Evolutionary conservation across 2,113 vertebrate genomes (phyloP).

Genomic region (Myiopsitta monachus): DNA sequence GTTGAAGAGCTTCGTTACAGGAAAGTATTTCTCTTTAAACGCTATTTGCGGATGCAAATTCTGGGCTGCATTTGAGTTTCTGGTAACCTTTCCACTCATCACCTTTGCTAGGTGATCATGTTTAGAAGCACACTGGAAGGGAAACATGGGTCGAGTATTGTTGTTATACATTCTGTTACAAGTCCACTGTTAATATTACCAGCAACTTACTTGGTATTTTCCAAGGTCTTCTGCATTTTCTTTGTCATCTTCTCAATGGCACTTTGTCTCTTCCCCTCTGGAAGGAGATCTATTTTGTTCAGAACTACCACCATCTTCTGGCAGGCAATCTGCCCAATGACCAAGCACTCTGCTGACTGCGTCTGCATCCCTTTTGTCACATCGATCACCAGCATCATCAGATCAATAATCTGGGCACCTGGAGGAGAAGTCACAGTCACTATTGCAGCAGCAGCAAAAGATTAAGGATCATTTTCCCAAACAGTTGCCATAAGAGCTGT

Average conservation of each 20-base stretch:
- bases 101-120: background rate
- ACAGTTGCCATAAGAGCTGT: background rate
- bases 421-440: slow-evolving; percentile 37
- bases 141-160: background rate
- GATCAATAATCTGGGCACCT: slow-evolving; percentile 98
- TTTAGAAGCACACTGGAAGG: accelerated
- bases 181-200: background rate
- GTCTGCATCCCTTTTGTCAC: slow-evolving; percentile 98
- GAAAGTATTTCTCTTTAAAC: background rate
- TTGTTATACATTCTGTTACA: background rate
- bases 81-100: background rate
- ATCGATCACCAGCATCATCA: slow-evolving; percentile 98
- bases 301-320: slow-evolving; percentile 93
- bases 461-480: background rate
- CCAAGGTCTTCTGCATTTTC: slow-evolving; percentile 95
- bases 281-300: slow-evolving; percentile 93
- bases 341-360: slow-evolving; percentile 95
- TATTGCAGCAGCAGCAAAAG: background rate
- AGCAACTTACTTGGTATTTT: slow-evolving; percentile 89
- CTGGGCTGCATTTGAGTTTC: background rate
- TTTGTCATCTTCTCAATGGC: slow-evolving; percentile 94
- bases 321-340: slow-evolving; percentile 96
- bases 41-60: background rate
- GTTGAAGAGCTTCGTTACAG: background rate
- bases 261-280: slow-evolving; percentile 84